A percentile compares a stretch with the other conserved stretches of the same genome.
These are phyloP conservation scores for Heliothis peltigera DNA, from an alignment of 2,888 invertebrate genomes.

Conservation along the genomic window DNA sequence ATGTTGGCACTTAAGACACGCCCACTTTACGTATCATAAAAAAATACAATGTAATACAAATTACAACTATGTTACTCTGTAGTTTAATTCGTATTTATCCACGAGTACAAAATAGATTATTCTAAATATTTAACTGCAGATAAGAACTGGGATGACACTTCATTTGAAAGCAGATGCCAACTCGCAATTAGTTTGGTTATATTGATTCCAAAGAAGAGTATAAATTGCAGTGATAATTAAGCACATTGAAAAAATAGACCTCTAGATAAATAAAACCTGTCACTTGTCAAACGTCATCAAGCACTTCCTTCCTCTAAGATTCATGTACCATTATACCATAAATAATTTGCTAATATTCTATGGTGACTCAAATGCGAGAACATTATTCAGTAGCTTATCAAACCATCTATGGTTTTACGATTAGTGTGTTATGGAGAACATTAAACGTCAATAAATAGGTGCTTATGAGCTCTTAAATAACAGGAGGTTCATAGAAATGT, in stretches of 20 bases:
- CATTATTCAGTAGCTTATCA: background rate
- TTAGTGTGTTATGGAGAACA: conserved; percentile 13
- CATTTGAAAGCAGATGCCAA: background rate
- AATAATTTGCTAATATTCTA: background rate
- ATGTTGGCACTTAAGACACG: conserved; percentile 10
- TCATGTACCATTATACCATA: too few species aligned
- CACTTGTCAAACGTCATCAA: too few species aligned
- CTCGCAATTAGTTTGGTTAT: too few species aligned
- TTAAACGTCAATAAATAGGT: conserved; percentile 15
- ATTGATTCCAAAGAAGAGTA: too few species aligned
- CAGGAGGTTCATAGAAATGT: conserved; percentile 27
- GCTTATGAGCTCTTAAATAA: background rate
- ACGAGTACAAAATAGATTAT: background rate
- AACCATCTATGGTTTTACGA: conserved; percentile 10
- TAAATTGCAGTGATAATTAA: too few species aligned
- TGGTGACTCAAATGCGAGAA: conserved; percentile 19
- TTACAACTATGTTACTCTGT: conserved; percentile 4
- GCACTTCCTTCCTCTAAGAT: too few species aligned
- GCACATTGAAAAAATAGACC: too few species aligned
- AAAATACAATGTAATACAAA: conserved; percentile 28
- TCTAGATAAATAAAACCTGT: too few species aligned
- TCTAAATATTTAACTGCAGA: background rate
- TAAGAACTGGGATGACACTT: background rate
- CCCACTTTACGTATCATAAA: conserved; percentile 26
- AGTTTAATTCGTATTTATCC: conserved; percentile 4